Evolutionary conservation across 2,113 vertebrate species (phyloP).

Genomic region (Arvicanthis niloticus): DNA sequence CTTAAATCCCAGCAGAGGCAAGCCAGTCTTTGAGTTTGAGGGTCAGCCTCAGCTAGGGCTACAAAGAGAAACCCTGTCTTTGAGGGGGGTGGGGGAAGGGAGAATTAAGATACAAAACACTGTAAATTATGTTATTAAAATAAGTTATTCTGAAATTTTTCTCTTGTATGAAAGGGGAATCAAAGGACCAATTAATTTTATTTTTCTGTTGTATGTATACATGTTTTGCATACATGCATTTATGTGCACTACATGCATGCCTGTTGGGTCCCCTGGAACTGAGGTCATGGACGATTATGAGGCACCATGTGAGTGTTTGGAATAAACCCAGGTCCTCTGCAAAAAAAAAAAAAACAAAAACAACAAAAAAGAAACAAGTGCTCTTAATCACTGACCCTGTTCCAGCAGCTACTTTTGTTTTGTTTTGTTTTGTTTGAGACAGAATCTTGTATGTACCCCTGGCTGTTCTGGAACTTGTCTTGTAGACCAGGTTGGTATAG

Average conservation of each 20-base stretch:
- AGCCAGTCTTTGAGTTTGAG: background rate
- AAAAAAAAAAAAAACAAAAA: background rate
- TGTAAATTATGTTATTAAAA: background rate
- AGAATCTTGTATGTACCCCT: background rate
- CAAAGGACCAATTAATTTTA: background rate
- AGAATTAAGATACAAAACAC: background rate
- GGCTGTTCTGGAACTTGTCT: background rate
- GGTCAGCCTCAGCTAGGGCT: background rate
- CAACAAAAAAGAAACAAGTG: background rate
- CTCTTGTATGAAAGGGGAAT: background rate
- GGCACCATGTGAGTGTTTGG: background rate
- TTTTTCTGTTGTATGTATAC: background rate
- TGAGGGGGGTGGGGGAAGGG: fast-evolving
- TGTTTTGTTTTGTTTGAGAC: background rate
- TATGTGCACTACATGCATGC: background rate
- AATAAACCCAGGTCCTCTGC: background rate
- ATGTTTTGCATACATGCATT: background rate
- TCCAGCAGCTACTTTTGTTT: background rate
- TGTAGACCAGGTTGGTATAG: background rate
- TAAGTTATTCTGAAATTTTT: background rate
- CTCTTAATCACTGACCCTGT: background rate
- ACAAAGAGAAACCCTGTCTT: background rate
- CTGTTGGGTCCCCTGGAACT: background rate
- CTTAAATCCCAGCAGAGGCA: background rate
- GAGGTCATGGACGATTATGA: background rate